Base-by-base conservation (phyloP, 2,888 invertebrate genomes). In the Rhagonycha fulva region DNA sequence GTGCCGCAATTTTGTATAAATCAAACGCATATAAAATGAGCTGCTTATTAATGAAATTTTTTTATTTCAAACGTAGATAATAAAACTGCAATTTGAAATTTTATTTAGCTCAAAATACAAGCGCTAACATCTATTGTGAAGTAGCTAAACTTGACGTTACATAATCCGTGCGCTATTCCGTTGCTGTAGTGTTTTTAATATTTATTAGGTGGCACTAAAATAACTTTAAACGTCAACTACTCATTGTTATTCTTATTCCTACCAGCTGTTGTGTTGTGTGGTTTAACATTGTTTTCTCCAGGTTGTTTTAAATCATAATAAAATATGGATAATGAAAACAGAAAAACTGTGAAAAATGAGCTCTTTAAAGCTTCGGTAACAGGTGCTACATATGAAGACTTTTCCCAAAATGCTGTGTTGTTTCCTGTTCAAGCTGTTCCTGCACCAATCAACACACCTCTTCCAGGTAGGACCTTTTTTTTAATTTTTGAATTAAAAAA, bases 361-460 rank as follows among this genome's bases (percentile, higher is more conserved):
- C 89, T 95, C 82, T 89, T 95, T 79, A 93, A 92, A 82, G 93
- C 92, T 72, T 93, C 94, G 76, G 93, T 94, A 79, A 92, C 92
- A 81, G 93, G 93, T 72, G 91, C 92, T 81, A 92, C 93, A 12
- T 90, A 93, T 73, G 94, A 94, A 82, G 94, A 94, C 87, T 92
- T 93, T 88, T 90, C 92, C 80, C 92, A 93, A 85, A 92, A 93
- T 87, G 92, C 93, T 75, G 88, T 94, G 77, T 88, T 94, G 83
- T 89, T 94, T 84, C 94, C 94, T 82, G 93, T 93, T 60, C 83
- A 83, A 78, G 83, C 84, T 78, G 89, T 89, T 68, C 88, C 89
- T 74, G 81, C 82, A 68, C 73, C 82, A 82, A 30, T 79, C 30
- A 74, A 87, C 88, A 87, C 85, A 62, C 67, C 71, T 32, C 60